Evolutionary conservation across 2,888 invertebrate genomes (phyloP).

Genomic region (Nomada lathburiana): DNA sequence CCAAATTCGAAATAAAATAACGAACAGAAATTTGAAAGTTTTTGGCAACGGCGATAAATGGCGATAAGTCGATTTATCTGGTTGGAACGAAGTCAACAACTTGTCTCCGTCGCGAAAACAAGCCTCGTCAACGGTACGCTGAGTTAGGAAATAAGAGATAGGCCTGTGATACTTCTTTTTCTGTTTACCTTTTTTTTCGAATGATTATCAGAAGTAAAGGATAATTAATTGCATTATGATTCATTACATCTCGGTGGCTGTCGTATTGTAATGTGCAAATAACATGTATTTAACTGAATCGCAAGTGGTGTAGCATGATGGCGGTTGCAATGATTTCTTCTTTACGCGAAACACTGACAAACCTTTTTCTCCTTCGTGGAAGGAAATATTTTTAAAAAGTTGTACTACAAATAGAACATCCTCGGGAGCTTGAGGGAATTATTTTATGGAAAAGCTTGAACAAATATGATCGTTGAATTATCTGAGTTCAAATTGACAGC

Average conservation of each 20-base stretch:
- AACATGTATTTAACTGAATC: not conserved
- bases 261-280: not conserved
- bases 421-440: too few relatives aligned
- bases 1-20: slow-evolving; percentile 23
- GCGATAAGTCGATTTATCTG: slow-evolving; percentile 51
- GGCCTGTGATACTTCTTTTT: not conserved
- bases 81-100: slow-evolving; percentile 23
- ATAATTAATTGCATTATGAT: slow-evolving; percentile 16
- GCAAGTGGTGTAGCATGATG: not conserved
- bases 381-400: not conserved
- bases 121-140: slow-evolving; percentile 12
- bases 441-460: too few relatives aligned
- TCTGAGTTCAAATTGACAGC: not conserved
- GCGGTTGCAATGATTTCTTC: not conserved
- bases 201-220: not conserved
- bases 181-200: slow-evolving; percentile 10
- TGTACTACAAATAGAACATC: too few relatives aligned
- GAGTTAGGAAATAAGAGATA: slow-evolving; percentile 40
- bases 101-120: slow-evolving; percentile 38
- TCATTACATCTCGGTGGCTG: not conserved
- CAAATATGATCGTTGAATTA: not conserved
- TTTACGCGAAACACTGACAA: not conserved
- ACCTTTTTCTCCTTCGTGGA: not conserved
- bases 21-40: slow-evolving; percentile 25
- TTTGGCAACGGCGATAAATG: slow-evolving; percentile 37